Conservation (phyloP, 2,888 invertebrate genomes). For the Plebejus argus region DNA sequence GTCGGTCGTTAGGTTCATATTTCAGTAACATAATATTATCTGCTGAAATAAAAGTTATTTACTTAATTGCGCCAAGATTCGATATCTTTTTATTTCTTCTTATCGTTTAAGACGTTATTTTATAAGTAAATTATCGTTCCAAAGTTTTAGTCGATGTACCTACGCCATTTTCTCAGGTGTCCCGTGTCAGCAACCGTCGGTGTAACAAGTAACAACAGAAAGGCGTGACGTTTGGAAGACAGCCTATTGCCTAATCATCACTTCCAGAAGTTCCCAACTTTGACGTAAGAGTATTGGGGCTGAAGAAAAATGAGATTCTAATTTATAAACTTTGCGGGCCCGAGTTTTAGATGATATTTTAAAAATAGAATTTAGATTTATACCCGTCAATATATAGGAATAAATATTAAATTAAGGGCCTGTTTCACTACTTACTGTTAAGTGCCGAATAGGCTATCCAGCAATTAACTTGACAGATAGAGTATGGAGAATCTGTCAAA, state of each 20-base stretch:
- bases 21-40: too few relatives aligned
- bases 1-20: not conserved
- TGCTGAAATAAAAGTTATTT: too few relatives aligned
- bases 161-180: slow-evolving; percentile 25
- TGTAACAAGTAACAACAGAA: slow-evolving; percentile 20
- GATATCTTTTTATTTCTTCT: not conserved
- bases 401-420: not conserved
- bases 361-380: not conserved
- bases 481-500: too few relatives aligned
- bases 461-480: too few relatives aligned
- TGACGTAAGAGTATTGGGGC: slow-evolving; percentile 22
- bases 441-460: too few relatives aligned
- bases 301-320: slow-evolving; percentile 24
- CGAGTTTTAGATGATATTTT: not conserved
- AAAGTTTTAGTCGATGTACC: not conserved
- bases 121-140: slow-evolving; percentile 18
- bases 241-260: slow-evolving; percentile 65
- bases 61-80: not conserved
- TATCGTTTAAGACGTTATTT: not conserved
- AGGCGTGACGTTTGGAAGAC: slow-evolving; percentile 56
- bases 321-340: slow-evolving; percentile 20
- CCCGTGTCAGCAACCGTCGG: slow-evolving; percentile 29
- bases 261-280: slow-evolving; percentile 49
- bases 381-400: not conserved
- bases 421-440: too few relatives aligned